These are phyloP conservation scores for Saimiri boliviensis DNA, from an alignment of 2,113 vertebrate species.

Conservation along the genomic window DNA sequence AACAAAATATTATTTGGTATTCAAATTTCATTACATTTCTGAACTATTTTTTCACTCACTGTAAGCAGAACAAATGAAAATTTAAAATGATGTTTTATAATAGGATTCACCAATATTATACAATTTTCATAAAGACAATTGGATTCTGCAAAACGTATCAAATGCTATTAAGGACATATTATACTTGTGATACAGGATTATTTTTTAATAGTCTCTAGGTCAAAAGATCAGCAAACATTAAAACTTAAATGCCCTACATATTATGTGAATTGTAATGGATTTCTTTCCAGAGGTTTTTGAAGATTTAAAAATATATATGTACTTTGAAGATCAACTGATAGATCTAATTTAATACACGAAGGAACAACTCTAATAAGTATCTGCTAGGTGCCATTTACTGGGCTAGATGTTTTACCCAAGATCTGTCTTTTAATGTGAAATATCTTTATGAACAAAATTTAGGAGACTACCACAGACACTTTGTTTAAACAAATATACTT, in stretches of 20 bases:
- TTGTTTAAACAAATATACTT: conserved; percentile 18
- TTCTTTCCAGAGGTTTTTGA: conserved; percentile 40
- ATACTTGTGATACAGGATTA: not conserved
- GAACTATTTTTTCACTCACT: conserved; percentile 31
- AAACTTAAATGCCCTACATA: not conserved
- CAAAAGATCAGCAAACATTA: conserved; percentile 47
- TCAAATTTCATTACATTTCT: conserved; percentile 54
- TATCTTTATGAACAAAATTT: not conserved
- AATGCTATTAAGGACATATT: conserved; percentile 7
- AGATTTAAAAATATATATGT: not conserved
- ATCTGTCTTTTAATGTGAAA: conserved; percentile 10
- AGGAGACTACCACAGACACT: not conserved
- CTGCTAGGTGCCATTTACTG: conserved; percentile 16
- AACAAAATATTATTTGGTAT: conserved; percentile 19
- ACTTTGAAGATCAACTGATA: conserved; percentile 7
- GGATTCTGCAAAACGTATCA: conserved; percentile 48
- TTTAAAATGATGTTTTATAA: conserved; percentile 24
- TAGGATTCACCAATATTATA: not conserved
- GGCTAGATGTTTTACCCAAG: not conserved
- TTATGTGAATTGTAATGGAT: not conserved
- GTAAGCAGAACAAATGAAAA: conserved; percentile 45
- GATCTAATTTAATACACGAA: conserved; percentile 7
- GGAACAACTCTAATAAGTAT: not conserved
- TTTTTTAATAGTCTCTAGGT: conserved; percentile 38
- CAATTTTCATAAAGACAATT: conserved; percentile 22